Conservation (phyloP, 2,888 invertebrate genomes). For the Sipunculus nudus region DNA sequence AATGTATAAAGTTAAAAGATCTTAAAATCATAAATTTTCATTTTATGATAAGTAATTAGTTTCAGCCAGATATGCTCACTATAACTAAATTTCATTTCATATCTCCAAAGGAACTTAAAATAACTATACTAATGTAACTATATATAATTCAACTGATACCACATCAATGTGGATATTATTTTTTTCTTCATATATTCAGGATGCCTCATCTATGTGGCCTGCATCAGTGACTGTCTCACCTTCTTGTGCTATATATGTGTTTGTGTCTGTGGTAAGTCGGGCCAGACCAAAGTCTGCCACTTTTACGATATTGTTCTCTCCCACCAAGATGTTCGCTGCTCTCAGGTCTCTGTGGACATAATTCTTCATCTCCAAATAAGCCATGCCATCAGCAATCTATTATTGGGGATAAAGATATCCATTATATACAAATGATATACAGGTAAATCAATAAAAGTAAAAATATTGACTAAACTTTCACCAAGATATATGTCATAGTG, state of each 20-base stretch:
- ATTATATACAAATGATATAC: background rate
- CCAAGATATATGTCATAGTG: background rate
- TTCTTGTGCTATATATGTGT: slow-evolving; percentile 5
- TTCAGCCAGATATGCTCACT: no score
- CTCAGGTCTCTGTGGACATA: slow-evolving; percentile 64
- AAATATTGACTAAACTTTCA: background rate
- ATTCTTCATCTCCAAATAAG: slow-evolving; percentile 61
- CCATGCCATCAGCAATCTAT: slow-evolving; percentile 65
- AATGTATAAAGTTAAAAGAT: no score
- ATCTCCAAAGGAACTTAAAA: no score
- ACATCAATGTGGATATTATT: no score
- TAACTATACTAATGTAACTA: no score
- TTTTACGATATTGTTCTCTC: slow-evolving; percentile 60
- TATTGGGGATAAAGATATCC: background rate
- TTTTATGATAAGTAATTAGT: no score
- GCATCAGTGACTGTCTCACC: no score
- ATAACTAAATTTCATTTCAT: no score
- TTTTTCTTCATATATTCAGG: no score
- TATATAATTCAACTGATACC: no score
- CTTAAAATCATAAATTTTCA: no score
- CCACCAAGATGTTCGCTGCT: slow-evolving; percentile 66
- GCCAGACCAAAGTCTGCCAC: slow-evolving; percentile 67
- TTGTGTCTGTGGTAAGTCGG: slow-evolving; percentile 45
- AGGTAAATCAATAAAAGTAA: slow-evolving; percentile 3
- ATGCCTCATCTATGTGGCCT: no score